Base-by-base conservation (phyloP, 2,888 invertebrate genomes). In the Plutella xylostella region DNA sequence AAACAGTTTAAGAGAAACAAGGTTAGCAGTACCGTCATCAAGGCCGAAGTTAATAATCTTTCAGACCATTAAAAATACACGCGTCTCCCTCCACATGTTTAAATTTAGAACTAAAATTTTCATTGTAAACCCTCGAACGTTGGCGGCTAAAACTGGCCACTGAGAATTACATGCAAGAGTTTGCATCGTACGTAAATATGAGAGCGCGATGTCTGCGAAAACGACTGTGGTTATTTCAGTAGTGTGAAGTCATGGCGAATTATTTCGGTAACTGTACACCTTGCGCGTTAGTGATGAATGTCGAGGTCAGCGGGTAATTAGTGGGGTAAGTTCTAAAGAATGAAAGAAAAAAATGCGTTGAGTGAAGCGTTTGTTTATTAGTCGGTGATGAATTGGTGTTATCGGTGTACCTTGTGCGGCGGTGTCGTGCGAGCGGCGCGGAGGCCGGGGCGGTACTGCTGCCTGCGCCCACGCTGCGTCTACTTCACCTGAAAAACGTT, bases 1-100 rank as follows among this genome's bases (percentile, higher is more conserved):
- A 63, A 63, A 61, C 72, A 68, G 72, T 72, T 70, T 66, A 62
- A 58, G 60, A 56, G 52, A 47, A 59, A 61, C 80, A 74, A 80
- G 82, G 82, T 75, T 74, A 72, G 72, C 71, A 72, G 69, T 72
- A 72, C 61, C 77, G 80, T 76, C 79, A 79, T 73, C 74, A 76
- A 78, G 76, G 77, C 76, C 67, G 20, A 12, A 18, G 58, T 55
- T 68, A 73, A 73, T 73, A 73, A n/a, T n/a, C n/a, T 73, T 68
- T 63, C 60, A 56, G 61, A 53, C 58, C 55, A 57, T 60, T 60
- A 68, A 68, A 73, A 42, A 7, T 40, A 43, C 42, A 20, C 15
- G 17, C 33, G 34, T 43, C 33, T 9, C 34, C 19, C 38, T 11
- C 5, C 7, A n/a, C 20, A 21, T 34, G 9, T 34, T 34, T 34